Evolutionary conservation across 2,797 vertebrate species (phyloP), one percentile per base, ranked within the genome.

Genomic region (Sternotherus odoratus): DNA sequence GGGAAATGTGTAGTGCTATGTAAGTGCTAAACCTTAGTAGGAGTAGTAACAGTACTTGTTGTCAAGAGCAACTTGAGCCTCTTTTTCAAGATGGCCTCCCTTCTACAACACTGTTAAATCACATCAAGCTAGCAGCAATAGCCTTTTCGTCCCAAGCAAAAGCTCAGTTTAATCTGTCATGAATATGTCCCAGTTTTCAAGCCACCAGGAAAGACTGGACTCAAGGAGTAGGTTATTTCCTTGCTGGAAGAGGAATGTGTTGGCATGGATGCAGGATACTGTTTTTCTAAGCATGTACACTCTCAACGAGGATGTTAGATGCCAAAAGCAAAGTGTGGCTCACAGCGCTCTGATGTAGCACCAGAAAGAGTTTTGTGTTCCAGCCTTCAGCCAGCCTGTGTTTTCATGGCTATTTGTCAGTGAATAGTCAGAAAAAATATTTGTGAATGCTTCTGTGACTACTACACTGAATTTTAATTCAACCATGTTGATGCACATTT

Each of bases 261-360:
- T 96, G 96, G 96, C 88, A 81, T 23, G 80, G 81, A 91, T 21
- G 72, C 82, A 91, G 88, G 88, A 95, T 91, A 92, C 92, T 89
- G 94, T 89, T 81, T 86, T 93, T 83, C 75, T 95, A 91, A 82
- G 49, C 93, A 79, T 6, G 30, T 87, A 92, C 86, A 6, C 72
- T 75, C 15, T 93, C 86, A 90, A 60, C 79, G 50, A 86, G 72
- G 82, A 77, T 81, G 8, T 72, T 88, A 60, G 57, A 90, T 94
- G 90, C 83, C 84, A 94, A 88, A 93, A 92, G 63, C 54, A 50
- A 85, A 97, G 28, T 0, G 0, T 81, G 93, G 92, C 72, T 91
- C 80, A 24, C 1, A 51, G 91, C 92, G 90, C 88, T 97, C 88
- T 83, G 89, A 85, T 69, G 72, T 87, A 86, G 86, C 72, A 77